phyloP scores from a whole-genome alignment of 1,140 invertebrate species.

The Drosophila ohnishii region DNA sequence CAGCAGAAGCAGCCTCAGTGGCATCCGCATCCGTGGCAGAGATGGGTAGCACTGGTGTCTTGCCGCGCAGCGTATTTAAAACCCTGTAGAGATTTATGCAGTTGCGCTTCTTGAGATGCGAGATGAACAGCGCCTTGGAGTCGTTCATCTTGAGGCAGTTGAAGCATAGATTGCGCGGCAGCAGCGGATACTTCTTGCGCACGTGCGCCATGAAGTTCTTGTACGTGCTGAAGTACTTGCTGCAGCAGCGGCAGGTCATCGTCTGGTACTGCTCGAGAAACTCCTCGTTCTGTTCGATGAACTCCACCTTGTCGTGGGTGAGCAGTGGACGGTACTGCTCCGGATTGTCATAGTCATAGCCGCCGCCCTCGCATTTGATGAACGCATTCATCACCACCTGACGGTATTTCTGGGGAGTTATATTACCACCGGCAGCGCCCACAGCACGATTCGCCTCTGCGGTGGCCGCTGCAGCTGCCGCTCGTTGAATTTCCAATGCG shows the following conservation, averaged over 20 bases:
- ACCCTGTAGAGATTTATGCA: constrained; percentile 80
- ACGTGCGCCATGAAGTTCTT: constrained; percentile 83
- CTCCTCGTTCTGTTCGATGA: constrained; percentile 77
- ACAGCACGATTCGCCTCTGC: constrained; percentile 58
- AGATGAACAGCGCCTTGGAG: constrained; percentile 81
- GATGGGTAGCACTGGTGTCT: constrained; percentile 25
- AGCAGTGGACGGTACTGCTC: constrained; percentile 77
- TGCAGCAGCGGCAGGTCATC: constrained; percentile 82
- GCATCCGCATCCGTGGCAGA: not conserved
- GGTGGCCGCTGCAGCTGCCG: constrained; percentile 64
- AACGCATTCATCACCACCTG: constrained; percentile 79
- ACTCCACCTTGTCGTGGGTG: constrained; percentile 75
- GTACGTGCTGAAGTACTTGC: constrained; percentile 75
- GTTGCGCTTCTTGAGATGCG: constrained; percentile 81
- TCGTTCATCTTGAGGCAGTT: constrained; percentile 83
- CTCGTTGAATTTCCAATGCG: constrained; percentile 71
- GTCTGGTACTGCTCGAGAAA: constrained; percentile 82
- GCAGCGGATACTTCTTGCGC: constrained; percentile 77
- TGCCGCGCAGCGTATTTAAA: constrained; percentile 61
- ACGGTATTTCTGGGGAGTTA: constrained; percentile 72
- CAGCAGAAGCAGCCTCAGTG: not conserved
- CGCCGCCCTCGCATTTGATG: constrained; percentile 74
- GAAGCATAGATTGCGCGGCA: constrained; percentile 81
- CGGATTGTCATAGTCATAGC: constrained; percentile 79
- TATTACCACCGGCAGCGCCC: constrained; percentile 65